phyloP scores from a whole-genome alignment of 2,797 vertebrate genomes.

The Megalops cyprinoides region DNA sequence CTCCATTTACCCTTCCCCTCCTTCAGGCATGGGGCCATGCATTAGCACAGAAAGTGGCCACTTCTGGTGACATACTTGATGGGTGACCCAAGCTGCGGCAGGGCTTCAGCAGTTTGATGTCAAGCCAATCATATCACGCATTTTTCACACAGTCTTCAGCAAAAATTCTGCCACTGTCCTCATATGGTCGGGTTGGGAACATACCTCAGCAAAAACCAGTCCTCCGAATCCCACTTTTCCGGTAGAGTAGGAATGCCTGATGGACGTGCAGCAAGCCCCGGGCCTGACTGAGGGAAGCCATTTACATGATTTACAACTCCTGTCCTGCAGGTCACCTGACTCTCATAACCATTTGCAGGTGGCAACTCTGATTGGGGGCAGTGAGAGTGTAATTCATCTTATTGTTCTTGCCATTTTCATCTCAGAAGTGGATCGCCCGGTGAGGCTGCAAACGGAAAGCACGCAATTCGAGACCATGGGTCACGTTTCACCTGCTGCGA shows the following conservation, averaged over 20 bases:
- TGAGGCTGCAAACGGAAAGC: constrained; percentile 40
- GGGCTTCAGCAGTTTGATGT: background rate
- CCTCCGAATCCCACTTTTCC: background rate
- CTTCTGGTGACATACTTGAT: background rate
- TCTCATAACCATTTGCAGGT: background rate
- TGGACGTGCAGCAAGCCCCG: background rate
- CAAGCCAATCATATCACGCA: no score
- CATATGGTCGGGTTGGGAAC: no score
- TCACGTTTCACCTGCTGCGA: constrained; percentile 38
- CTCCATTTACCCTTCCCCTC: no score
- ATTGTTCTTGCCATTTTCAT: no score
- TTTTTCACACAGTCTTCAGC: no score
- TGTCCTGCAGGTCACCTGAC: background rate
- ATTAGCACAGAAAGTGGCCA: background rate
- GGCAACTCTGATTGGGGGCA: background rate
- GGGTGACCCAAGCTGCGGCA: background rate
- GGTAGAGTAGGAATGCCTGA: background rate
- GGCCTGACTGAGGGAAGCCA: background rate
- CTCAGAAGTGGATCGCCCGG: constrained; percentile 32
- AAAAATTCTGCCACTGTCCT: no score
- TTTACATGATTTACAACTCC: background rate
- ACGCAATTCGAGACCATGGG: constrained; percentile 33
- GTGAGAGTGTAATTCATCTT: no score
- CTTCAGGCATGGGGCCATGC: no score
- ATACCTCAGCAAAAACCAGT: no score